Conservation (phyloP, 2,888 invertebrate genomes). For the Drosophila rubida region DNA sequence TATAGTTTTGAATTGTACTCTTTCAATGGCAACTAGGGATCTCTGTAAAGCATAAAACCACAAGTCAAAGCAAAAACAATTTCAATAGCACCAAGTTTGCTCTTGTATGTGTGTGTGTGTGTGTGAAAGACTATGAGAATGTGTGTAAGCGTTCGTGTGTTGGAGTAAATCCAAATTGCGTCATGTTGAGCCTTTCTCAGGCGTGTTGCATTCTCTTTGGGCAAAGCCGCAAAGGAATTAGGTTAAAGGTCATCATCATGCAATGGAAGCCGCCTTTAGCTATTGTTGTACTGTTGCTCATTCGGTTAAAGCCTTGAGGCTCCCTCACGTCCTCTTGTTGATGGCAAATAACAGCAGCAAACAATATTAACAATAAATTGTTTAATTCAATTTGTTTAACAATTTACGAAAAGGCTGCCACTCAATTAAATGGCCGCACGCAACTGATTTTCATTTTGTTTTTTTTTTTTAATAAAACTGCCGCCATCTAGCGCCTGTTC, state of each 20-base stretch:
- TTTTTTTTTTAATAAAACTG: background rate
- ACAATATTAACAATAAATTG: conserved; percentile 37
- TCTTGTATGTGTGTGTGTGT: background rate
- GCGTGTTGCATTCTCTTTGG: background rate
- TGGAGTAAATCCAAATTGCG: conserved; percentile 49
- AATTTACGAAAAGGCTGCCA: conserved; percentile 48
- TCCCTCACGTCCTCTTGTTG: conserved; percentile 48
- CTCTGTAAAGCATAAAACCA: conserved; percentile 37
- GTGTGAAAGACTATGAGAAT: background rate
- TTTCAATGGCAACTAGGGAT: background rate
- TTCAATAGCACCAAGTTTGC: conserved; percentile 16
- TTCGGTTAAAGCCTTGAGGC: conserved; percentile 21
- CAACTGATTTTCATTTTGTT: conserved; percentile 30
- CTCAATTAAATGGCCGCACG: conserved; percentile 67
- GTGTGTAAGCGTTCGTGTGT: conserved; percentile 6
- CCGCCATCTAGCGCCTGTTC: background rate
- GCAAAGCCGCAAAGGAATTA: conserved; percentile 35
- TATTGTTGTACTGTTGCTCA: conserved; percentile 40
- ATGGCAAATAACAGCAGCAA: conserved; percentile 40
- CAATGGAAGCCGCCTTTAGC: background rate
- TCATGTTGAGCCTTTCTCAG: conserved; percentile 47
- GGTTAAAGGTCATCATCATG: conserved; percentile 48
- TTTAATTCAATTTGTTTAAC: conserved; percentile 69
- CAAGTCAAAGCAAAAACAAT: conserved; percentile 45
- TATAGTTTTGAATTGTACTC: background rate